phyloP scores from a whole-genome alignment of 2,888 invertebrate genomes.

The Dryocosmus kuriphilus region DNA sequence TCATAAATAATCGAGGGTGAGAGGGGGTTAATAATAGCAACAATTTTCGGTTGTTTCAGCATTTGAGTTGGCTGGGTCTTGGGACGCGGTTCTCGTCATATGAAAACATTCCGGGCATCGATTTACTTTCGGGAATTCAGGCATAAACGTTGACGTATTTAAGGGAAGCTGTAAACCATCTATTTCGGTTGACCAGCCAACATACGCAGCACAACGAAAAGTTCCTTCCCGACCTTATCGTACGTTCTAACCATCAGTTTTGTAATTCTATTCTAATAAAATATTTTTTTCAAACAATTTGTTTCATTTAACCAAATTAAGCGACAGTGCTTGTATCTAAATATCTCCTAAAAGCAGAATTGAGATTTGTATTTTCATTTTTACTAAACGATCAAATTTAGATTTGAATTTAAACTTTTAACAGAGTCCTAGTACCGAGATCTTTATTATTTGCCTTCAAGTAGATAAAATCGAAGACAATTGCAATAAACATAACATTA shows the following conservation, averaged over 20 bases:
- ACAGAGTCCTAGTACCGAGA: no score
- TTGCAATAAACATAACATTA: neutral
- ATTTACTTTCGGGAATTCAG: constrained; percentile 76
- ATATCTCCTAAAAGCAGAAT: no score
- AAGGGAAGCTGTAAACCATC: constrained; percentile 76
- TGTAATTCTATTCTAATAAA: neutral
- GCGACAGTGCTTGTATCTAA: no score
- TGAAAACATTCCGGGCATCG: constrained; percentile 75
- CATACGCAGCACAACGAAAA: constrained; percentile 22
- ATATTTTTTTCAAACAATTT: no score
- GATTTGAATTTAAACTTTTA: no score
- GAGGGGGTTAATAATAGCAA: constrained; percentile 56
- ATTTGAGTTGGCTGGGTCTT: constrained; percentile 72
- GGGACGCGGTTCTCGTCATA: constrained; percentile 68
- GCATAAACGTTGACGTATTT: constrained; percentile 76
- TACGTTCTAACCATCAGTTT: neutral
- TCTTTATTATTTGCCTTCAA: neutral
- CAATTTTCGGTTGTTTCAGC: constrained; percentile 55
- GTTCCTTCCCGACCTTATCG: constrained; percentile 4
- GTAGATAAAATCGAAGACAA: neutral
- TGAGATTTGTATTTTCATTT: no score
- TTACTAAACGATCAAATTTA: no score
- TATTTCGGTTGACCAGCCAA: constrained; percentile 69
- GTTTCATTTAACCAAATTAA: no score
- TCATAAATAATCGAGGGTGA: constrained; percentile 30